Percentiles rank a stretch among this genome's conserved stretches.
Evolutionary conservation across 2,888 invertebrate genomes (phyloP).

Genomic region (Erpobdella octoculata): DNA sequence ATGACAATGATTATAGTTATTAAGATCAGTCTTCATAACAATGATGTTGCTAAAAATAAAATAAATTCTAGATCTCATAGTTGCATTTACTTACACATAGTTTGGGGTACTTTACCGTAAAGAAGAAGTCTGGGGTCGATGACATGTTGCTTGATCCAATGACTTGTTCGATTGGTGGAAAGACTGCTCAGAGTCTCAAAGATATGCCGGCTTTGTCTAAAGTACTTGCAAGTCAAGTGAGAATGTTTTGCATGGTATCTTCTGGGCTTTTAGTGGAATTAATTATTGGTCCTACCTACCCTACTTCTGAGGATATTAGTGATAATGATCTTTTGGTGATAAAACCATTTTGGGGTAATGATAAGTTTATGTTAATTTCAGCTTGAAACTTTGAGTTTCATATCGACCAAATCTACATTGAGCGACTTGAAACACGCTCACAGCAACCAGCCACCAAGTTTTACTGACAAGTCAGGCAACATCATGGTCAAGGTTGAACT

Average conservation of each 20-base stretch:
- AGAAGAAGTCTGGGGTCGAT: not conserved
- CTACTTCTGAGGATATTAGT: not conserved
- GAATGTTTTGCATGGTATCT: not conserved
- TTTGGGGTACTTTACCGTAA: constrained; percentile 15
- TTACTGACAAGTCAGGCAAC: not conserved
- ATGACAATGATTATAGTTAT: constrained; percentile 1
- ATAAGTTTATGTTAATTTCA: too few species aligned
- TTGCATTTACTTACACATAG: not conserved
- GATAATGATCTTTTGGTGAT: not conserved
- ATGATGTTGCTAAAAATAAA: too few species aligned
- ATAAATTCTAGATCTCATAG: not conserved
- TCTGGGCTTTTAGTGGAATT: too few species aligned
- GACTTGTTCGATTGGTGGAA: not conserved
- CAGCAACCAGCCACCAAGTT: not conserved
- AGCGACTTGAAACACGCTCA: not conserved
- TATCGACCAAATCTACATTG: not conserved
- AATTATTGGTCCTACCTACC: too few species aligned
- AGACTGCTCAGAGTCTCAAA: not conserved
- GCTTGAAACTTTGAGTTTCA: not conserved
- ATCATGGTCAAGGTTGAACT: constrained; percentile 17
- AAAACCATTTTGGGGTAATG: not conserved
- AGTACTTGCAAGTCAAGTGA: constrained; percentile 10
- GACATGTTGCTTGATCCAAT: not conserved
- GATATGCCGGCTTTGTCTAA: not conserved
- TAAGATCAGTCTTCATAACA: not conserved